Percentiles rank a stretch among this genome's conserved stretches.
These are phyloP conservation scores for Plutomurus gul DNA, from an alignment of 1,140 invertebrate genomes.

Conservation along the genomic window DNA sequence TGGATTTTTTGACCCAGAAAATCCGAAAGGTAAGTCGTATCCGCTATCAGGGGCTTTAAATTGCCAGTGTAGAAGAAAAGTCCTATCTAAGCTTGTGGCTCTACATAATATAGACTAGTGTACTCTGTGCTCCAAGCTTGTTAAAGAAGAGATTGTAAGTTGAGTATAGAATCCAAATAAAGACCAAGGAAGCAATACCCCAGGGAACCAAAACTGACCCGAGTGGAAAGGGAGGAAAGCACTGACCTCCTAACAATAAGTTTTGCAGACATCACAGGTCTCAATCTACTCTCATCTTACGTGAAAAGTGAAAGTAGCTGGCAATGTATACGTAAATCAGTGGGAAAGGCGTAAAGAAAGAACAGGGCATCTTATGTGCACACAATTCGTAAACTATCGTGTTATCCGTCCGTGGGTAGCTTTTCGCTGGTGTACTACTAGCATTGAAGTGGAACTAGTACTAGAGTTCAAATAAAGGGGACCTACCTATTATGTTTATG, in stretches of 20 bases:
- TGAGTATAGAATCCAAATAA: conserved; percentile 5
- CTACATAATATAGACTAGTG: no score
- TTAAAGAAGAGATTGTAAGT: conserved; percentile 7
- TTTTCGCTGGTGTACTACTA: no score
- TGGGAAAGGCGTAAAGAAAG: background rate
- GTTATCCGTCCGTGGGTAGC: no score
- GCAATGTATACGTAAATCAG: conserved; percentile 11
- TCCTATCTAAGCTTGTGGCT: background rate
- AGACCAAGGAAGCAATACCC: conserved; percentile 4
- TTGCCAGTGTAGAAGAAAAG: background rate
- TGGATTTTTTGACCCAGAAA: conserved; percentile 13
- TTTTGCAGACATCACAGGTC: conserved; percentile 4
- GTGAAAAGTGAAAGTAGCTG: conserved; percentile 7
- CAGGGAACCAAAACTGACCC: conserved; percentile 12
- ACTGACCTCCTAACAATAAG: conserved; percentile 5
- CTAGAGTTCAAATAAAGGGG: no score
- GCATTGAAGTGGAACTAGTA: no score
- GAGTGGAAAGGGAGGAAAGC: background rate
- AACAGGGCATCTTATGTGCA: no score
- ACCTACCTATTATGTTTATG: no score
- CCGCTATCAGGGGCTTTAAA: background rate
- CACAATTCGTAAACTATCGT: no score
- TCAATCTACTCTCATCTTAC: conserved; percentile 17
- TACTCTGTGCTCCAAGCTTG: background rate
- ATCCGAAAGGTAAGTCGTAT: background rate